These are phyloP conservation scores for Dendronephthya gigantea DNA, from an alignment of 64 coral and sea anemone genomes.

Conservation along the genomic window DNA sequence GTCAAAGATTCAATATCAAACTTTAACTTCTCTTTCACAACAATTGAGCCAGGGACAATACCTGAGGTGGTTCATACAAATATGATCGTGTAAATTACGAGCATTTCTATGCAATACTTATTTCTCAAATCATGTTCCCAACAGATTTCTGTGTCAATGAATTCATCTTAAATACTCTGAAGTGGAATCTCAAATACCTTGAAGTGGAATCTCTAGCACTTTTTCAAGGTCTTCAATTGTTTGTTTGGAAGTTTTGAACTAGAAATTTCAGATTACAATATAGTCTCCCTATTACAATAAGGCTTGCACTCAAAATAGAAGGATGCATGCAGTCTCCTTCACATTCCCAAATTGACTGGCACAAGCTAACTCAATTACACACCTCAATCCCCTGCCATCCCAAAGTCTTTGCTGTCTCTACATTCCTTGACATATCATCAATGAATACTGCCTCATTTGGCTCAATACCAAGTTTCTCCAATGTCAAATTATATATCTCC, in stretches of 20 bases:
- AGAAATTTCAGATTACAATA: background rate
- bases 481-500: conserved; percentile 45
- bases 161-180: background rate
- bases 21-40: conserved; percentile 53
- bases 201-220: conserved; percentile 37
- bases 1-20: conserved; percentile 47
- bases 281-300: background rate
- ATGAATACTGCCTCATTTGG: conserved; percentile 76
- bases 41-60: conserved; percentile 52
- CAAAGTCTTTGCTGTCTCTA: conserved; percentile 58
- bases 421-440: conserved; percentile 75
- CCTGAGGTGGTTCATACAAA: background rate
- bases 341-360: background rate
- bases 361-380: background rate
- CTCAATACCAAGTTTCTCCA: conserved; percentile 59
- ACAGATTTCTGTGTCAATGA: too few relatives aligned
- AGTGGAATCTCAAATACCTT: background rate
- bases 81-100: background rate
- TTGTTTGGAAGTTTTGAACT: conserved; percentile 39
- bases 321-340: too few relatives aligned
- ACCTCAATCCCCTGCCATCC: conserved; percentile 84
- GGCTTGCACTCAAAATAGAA: too few relatives aligned
- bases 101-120: background rate
- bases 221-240: conserved; percentile 41
- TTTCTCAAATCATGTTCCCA: too few relatives aligned